Conservation (phyloP, 1,140 invertebrate species). For the Apolygus lucorum region DNA sequence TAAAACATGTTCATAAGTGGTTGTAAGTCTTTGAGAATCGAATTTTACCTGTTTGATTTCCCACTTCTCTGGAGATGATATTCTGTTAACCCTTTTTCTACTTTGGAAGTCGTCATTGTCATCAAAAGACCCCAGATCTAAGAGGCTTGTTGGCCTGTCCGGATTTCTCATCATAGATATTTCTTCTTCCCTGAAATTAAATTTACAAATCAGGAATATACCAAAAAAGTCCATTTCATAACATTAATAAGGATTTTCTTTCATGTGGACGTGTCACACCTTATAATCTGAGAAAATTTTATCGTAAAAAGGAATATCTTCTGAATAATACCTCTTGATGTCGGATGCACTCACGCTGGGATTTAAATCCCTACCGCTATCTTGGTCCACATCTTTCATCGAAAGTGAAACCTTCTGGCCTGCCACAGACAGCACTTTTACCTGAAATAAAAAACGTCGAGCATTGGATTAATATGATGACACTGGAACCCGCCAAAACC, state of each 20-base stretch:
- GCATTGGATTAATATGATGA: too few species aligned
- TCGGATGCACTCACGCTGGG: conserved; percentile 47
- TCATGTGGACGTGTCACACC: not conserved
- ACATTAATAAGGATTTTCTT: too few species aligned
- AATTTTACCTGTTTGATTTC: conserved; percentile 64
- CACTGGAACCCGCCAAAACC: too few species aligned
- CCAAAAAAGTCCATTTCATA: too few species aligned
- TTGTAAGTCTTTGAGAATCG: not conserved
- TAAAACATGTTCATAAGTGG: too few species aligned
- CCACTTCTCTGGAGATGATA: conserved; percentile 93
- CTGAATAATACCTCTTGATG: not conserved
- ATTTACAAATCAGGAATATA: too few species aligned
- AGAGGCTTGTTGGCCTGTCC: conserved; percentile 66
- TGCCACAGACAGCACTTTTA: conserved; percentile 81
- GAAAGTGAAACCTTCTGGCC: conserved; percentile 93
- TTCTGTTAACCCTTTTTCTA: conserved; percentile 72
- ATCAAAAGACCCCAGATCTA: conserved; percentile 53
- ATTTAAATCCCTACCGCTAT: conserved; percentile 89
- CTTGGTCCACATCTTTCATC: conserved; percentile 98
- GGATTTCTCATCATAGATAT: conserved; percentile 56
- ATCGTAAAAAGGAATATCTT: too few species aligned
- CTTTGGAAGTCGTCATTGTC: conserved; percentile 70
- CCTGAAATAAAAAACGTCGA: too few species aligned
- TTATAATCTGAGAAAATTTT: too few species aligned
- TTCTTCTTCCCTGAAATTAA: conserved; percentile 32